Percentiles rank a stretch among this genome's conserved stretches.
phyloP scores from a whole-genome alignment of 2,797 vertebrate genomes.

The Chaetodon trifasciatus region DNA sequence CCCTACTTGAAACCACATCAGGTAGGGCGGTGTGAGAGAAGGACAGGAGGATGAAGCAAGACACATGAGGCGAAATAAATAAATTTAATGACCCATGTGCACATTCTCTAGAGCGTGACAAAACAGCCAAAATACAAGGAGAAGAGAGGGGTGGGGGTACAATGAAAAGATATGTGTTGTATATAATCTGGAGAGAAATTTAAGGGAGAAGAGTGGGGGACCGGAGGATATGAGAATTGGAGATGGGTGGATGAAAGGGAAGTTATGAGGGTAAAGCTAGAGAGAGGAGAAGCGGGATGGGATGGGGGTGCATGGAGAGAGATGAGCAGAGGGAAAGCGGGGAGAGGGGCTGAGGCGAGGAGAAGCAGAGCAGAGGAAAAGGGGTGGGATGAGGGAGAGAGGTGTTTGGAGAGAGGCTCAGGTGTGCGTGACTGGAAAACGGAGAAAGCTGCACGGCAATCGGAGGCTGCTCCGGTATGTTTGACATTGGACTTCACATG shows the following conservation, averaged over 20 bases:
- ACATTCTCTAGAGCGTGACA: too few species aligned
- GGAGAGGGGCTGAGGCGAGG: conserved; percentile 35
- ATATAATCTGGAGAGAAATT: background rate
- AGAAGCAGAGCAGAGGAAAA: conserved; percentile 29
- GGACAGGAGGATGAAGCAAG: background rate
- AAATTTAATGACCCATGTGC: background rate
- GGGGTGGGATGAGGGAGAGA: conserved; percentile 63
- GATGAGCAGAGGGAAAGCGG: background rate
- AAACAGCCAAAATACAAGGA: background rate
- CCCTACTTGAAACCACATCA: background rate
- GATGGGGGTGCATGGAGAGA: background rate
- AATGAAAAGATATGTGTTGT: background rate
- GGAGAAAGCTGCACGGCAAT: conserved; percentile 66
- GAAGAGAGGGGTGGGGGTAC: background rate
- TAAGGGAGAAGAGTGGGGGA: background rate
- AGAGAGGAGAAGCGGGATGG: conserved; percentile 11
- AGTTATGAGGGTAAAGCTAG: background rate
- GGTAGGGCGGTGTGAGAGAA: background rate
- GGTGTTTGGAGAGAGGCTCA: conserved; percentile 76
- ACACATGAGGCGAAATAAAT: background rate
- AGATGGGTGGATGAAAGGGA: background rate
- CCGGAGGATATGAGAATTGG: background rate
- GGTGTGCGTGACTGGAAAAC: conserved; percentile 85
- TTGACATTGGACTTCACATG: conserved; percentile 63
- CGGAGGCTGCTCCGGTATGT: conserved; percentile 47